Evolutionary conservation across 2,113 vertebrate genomes (phyloP), one percentile per base, ranked within the genome.

Genomic region (Nyctibius bracteatus): DNA sequence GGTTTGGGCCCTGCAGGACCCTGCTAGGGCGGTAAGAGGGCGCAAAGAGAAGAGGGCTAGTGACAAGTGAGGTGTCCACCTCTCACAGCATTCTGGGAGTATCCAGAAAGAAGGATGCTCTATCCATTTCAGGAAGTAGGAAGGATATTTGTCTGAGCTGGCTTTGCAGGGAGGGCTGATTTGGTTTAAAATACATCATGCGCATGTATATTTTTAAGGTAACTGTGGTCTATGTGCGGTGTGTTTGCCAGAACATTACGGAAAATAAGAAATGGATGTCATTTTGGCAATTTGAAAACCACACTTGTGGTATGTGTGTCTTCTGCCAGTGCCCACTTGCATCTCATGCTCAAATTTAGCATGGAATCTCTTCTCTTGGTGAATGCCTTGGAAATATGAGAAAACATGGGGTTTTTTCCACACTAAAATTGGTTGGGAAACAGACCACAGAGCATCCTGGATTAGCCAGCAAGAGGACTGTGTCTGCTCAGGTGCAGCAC

Each of bases 341-440:
- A 74, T 65, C 67, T 92, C 20, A 4, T 19, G 31, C 61, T 92
- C 94, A 89, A 88, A 94, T 89, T 87, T 86, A 89, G 65, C 19
- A 13, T 39, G 65, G 86, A 84, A 67, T 89, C 54, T 95, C 80
- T 39, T 73, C 30, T 94, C 43, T 16, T 74, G 25, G 10, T 63
- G 75, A 74, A 51, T 58, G 33, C 10, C 37, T 72, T 75, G 44
- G 28, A 87, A 91, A 68, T 59, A 55, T 4, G 17, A 91, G 73
- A 81, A 59, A 79, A 75, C 0, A 3, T 55, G 25, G 10, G 6
- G 0, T 0, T 59, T 73, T 71, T 90, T 59, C 33, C 59, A 10
- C 12, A 8, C 23, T 75, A 33, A 81, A 89, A 78, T 31, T 59
- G 4, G 5, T 71, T 72, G 22, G 17, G 31, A 91, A 88, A 27